Base-by-base conservation (phyloP, 2,797 vertebrate species). In the Pagetopsis macropterus region DNA sequence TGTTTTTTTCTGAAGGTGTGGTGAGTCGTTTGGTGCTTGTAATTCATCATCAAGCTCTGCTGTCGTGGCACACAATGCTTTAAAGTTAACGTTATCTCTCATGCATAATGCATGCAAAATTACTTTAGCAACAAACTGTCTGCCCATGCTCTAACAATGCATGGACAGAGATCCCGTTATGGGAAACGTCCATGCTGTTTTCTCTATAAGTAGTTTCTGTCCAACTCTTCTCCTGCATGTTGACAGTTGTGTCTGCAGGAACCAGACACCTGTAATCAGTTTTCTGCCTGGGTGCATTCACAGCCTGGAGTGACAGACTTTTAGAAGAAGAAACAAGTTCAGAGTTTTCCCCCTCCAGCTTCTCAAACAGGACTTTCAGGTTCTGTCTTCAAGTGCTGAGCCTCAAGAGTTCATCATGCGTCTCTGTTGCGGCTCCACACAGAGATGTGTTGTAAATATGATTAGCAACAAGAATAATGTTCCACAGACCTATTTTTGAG, bases 291-390 rank as follows among this genome's bases (percentile, higher is more conserved):
- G 46, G 15, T 74, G 67, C 76, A 69, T 81, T 72, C 59, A 31
- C 54, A 51, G 46, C 52, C 62, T 40, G 27, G 21, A 70, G 50
- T 72, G 57, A 73, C 37, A 48, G 62, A 78, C 59, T 31, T 37
- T 54, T 11, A 68, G 21, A 75, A 8, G 10, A 9, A 59, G 51
- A 48, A 40, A 79, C 9, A 37, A 62, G 13, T 59, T 59, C 16
- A 68, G 46, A 67, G 55, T 65, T 85, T 81, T 65, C 43, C 65
- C 16, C 50, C 41, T 68, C 72, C 67, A 4, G 33, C 63, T 75
- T 23, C 74, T 64, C 60, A 85, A 91, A 93, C 93, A 83, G 88
- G 92, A 93, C 87, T 90, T 93, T 92, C 91, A 72, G 85, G 93
- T 94, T 93, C 57, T 61, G 37, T 44, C 72, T 21, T 45, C 19